Evolutionary conservation across 2,797 vertebrate species (phyloP).

Genomic region (Cirrhinus molitorella): DNA sequence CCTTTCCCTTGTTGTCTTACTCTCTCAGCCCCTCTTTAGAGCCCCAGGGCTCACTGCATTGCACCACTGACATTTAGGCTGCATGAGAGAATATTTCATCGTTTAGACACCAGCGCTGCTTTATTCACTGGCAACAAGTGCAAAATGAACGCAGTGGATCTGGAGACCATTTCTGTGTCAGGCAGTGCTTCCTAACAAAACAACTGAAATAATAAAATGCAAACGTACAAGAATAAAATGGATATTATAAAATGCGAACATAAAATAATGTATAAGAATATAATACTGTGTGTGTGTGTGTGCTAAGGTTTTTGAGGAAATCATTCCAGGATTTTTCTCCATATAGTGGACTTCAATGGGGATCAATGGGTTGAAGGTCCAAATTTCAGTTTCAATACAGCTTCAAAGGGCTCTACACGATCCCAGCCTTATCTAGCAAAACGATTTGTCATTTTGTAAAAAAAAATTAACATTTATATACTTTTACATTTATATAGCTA

Average conservation of each 20-base stretch:
- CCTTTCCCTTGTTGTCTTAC: background rate
- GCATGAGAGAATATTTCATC: constrained; percentile 28
- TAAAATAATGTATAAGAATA: background rate
- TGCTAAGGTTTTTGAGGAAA: no score
- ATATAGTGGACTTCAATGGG: no score
- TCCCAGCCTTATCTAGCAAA: no score
- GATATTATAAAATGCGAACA: background rate
- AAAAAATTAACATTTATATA: no score
- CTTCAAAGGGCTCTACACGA: no score
- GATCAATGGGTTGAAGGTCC: no score
- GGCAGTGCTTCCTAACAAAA: background rate
- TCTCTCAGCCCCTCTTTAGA: background rate
- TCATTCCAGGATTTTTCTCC: no score
- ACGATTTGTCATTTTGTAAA: no score
- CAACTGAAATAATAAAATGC: background rate
- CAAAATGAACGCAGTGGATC: background rate
- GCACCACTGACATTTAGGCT: constrained; percentile 37
- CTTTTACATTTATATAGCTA: no score
- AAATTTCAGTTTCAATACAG: no score
- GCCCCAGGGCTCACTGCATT: constrained; percentile 29
- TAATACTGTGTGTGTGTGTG: no score
- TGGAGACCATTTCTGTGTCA: background rate
- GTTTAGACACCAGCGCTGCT: background rate
- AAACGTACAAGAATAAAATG: background rate
- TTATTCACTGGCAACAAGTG: constrained; percentile 23